phyloP scores from a whole-genome alignment of 2,113 vertebrate species.

The Aptenodytes patagonicus region DNA sequence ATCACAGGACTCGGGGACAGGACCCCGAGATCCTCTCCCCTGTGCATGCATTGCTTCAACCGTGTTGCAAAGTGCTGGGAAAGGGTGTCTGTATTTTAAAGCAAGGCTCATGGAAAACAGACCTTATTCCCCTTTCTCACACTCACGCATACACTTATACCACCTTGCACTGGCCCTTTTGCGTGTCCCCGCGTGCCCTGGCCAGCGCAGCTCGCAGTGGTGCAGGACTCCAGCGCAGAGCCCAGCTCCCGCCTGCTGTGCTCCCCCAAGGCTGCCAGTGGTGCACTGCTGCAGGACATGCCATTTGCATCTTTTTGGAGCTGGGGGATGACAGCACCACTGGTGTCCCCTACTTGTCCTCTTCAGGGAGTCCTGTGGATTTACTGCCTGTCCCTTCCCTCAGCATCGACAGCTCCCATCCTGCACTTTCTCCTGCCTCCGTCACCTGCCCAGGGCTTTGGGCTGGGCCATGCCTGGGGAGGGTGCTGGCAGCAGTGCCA shows the following conservation, averaged over 20 bases:
- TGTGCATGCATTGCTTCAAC: background rate
- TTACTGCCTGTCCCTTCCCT: background rate
- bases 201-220: too few relatives aligned
- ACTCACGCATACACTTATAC: too few relatives aligned
- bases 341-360: background rate
- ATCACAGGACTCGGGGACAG: background rate
- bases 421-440: background rate
- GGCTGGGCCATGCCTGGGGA: background rate
- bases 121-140: too few relatives aligned
- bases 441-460: background rate
- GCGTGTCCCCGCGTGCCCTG: too few relatives aligned
- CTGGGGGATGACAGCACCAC: fast-evolving
- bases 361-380: background rate
- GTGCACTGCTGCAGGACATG: background rate
- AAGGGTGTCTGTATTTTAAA: background rate
- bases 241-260: too few relatives aligned
- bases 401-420: fast-evolving
- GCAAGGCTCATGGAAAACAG: background rate
- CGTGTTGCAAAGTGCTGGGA: fast-evolving
- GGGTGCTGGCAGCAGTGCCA: background rate
- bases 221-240: too few relatives aligned
- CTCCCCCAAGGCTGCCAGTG: too few relatives aligned
- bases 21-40: too few relatives aligned
- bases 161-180: too few relatives aligned
- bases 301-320: background rate